A percentile compares a stretch with the other conserved stretches of the same genome.
Evolutionary conservation across 2,797 vertebrate genomes (phyloP).

Genomic region (Xiphophorus birchmanni): DNA sequence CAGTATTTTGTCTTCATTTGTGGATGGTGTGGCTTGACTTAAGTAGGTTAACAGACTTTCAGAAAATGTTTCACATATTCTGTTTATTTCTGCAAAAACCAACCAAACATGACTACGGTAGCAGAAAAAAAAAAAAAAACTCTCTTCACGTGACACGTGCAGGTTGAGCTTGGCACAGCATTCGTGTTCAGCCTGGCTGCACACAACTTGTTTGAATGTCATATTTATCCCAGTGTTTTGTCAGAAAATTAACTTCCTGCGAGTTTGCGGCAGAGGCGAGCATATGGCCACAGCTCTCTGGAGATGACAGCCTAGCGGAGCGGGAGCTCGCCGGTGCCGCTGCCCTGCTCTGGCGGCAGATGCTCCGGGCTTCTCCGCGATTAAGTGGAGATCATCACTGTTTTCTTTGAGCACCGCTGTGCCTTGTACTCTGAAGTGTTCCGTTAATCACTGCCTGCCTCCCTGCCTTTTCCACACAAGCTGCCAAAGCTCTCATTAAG

Average conservation of each 20-base stretch:
- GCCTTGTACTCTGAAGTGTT: constrained; percentile 99
- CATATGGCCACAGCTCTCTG: constrained; percentile 99
- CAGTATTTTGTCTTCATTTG: constrained; percentile 12
- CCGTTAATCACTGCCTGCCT: constrained; percentile 99
- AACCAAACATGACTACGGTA: constrained; percentile 71
- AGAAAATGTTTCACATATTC: constrained; percentile 42
- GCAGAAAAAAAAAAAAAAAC: constrained; percentile 69
- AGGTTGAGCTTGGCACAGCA: constrained; percentile 83
- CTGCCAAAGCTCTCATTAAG: constrained; percentile 99
- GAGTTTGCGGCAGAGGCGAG: constrained; percentile 97
- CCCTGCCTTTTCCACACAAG: constrained; percentile 88
- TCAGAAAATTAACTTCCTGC: constrained; percentile 99
- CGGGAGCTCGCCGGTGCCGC: constrained; percentile 93
- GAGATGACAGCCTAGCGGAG: constrained; percentile 99
- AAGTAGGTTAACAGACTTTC: constrained; percentile 43
- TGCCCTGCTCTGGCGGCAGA: constrained; percentile 97
- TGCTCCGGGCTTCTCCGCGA: constrained; percentile 99
- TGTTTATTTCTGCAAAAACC: constrained; percentile 45
- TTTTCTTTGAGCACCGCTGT: constrained; percentile 99
- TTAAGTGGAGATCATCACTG: constrained; percentile 99
- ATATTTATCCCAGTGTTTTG: constrained; percentile 99
- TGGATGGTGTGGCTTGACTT: constrained; percentile 20
- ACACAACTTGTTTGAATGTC: constrained; percentile 99
- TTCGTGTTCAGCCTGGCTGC: constrained; percentile 97
- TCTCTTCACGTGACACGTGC: constrained; percentile 88